phyloP scores from a whole-genome alignment of 2,797 vertebrate genomes.

The Apogon talboti region DNA sequence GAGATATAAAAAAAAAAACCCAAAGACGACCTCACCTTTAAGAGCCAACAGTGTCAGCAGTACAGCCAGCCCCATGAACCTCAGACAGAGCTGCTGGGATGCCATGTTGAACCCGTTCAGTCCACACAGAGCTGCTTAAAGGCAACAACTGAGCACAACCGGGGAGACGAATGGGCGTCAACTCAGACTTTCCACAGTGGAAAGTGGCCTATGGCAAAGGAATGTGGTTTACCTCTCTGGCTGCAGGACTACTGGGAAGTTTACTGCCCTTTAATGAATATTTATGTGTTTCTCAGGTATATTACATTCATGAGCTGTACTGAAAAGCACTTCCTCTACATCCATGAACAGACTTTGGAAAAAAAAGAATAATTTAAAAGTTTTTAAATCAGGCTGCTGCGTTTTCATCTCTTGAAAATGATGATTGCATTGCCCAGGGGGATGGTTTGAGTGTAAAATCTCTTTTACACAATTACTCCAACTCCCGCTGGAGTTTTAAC shows the following conservation, averaged over 20 bases:
- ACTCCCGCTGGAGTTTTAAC: no score
- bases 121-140: conserved; percentile 38
- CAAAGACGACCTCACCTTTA: conserved; percentile 63
- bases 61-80: conserved; percentile 49
- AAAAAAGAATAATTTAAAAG: neutral
- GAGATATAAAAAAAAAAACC: neutral
- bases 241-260: conserved; percentile 35
- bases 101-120: conserved; percentile 62
- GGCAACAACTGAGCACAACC: conserved; percentile 39
- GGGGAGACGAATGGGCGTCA: conserved; percentile 45
- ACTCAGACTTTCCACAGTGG: conserved; percentile 59
- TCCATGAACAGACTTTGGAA: no score
- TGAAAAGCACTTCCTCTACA: neutral
- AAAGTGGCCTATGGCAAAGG: conserved; percentile 65
- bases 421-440: no score
- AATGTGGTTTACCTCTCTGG: conserved; percentile 58
- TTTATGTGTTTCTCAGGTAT: conserved; percentile 30
- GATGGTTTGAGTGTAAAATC: no score
- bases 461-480: no score
- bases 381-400: no score
- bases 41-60: conserved; percentile 61
- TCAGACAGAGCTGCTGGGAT: conserved; percentile 61
- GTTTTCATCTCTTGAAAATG: no score
- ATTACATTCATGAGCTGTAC: conserved; percentile 38
- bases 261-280: conserved; percentile 40